Evolutionary conservation across 2,888 invertebrate genomes (phyloP).

Genomic region (Cantharis rufa): DNA sequence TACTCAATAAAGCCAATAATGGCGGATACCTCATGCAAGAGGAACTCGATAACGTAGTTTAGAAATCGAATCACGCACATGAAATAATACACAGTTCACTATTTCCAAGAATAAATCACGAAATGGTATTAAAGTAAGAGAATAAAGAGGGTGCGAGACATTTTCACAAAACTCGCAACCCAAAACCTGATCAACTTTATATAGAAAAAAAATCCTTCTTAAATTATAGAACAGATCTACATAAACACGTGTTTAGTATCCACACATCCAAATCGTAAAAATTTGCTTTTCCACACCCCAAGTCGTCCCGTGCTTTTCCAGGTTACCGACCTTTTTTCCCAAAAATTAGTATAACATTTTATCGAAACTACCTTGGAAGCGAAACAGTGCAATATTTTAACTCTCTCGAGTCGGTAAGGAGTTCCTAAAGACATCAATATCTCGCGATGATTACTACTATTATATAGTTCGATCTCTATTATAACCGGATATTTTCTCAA

Average conservation of each 20-base stretch:
- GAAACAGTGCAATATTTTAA: slow-evolving; percentile 1
- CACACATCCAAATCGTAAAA: not conserved
- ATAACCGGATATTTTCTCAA: slow-evolving; percentile 27
- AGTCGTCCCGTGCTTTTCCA: not conserved
- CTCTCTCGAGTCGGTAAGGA: not conserved
- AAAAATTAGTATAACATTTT: not conserved
- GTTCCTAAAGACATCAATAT: slow-evolving; percentile 26
- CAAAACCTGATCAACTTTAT: slow-evolving; percentile 1
- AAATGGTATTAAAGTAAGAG: slow-evolving; percentile 9
- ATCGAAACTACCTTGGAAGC: not conserved
- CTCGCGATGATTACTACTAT: slow-evolving; percentile 28
- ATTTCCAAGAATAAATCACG: slow-evolving; percentile 31
- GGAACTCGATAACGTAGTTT: slow-evolving; percentile 30
- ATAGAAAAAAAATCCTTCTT: not conserved
- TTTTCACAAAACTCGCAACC: slow-evolving; percentile 3
- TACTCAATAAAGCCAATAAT: slow-evolving; percentile 31
- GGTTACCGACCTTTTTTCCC: not conserved
- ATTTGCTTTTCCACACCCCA: not conserved
- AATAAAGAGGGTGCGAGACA: not conserved
- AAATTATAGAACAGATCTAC: not conserved
- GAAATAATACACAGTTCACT: slow-evolving; percentile 35
- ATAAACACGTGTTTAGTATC: not conserved
- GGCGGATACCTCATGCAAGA: slow-evolving; percentile 26
- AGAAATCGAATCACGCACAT: slow-evolving; percentile 34
- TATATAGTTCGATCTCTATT: slow-evolving; percentile 26